phyloP scores from a whole-genome alignment of 2,888 invertebrate genomes.

The Pimpla rufipes region DNA sequence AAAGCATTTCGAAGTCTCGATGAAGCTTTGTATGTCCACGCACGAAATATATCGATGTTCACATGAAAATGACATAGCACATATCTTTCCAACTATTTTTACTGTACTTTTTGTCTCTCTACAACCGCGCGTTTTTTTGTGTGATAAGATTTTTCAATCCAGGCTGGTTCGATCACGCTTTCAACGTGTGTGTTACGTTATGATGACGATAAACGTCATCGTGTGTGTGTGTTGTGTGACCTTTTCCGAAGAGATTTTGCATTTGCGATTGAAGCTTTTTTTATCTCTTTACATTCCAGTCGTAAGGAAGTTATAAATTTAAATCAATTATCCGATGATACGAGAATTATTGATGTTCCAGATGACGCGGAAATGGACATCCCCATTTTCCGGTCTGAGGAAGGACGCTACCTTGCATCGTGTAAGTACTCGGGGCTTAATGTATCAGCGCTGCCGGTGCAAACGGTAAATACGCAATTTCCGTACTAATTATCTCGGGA shows the following conservation, averaged over 20 bases:
- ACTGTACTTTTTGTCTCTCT: conserved; percentile 57
- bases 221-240: conserved; percentile 24
- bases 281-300: conserved; percentile 33
- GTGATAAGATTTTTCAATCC: conserved; percentile 31
- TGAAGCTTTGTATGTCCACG: conserved; percentile 78
- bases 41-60: conserved; percentile 79
- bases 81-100: conserved; percentile 82
- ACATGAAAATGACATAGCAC: conserved; percentile 78
- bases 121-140: conserved; percentile 48
- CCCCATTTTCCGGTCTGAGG: conserved; percentile 94
- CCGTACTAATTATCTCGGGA: conserved; percentile 29
- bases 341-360: conserved; percentile 71
- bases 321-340: not conserved
- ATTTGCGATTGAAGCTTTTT: conserved; percentile 34
- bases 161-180: conserved; percentile 61
- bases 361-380: conserved; percentile 88
- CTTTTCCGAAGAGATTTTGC: conserved; percentile 43
- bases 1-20: conserved; percentile 68
- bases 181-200: conserved; percentile 38
- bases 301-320: not conserved
- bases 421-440: conserved; percentile 88
- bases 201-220: conserved; percentile 21
- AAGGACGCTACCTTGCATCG: conserved; percentile 94
- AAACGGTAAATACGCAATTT: not conserved
- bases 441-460: not conserved